Conservation (phyloP, 2,888 invertebrate species). For the Ormia ochracea region DNA sequence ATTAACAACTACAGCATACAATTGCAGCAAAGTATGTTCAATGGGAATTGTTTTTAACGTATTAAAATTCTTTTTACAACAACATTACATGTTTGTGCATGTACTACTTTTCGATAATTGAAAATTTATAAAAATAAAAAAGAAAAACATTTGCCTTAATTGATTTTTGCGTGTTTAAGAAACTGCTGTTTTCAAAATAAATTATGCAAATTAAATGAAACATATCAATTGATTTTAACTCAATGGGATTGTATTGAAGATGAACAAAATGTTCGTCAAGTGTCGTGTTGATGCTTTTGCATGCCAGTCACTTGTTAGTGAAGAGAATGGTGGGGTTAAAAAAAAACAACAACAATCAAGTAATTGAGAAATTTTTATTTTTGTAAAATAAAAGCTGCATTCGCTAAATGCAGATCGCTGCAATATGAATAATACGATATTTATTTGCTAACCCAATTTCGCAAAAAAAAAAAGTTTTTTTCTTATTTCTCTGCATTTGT, state of each 20-base stretch:
- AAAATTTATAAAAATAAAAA: slow-evolving; percentile 14
- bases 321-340: neutral
- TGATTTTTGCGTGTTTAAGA: slow-evolving; percentile 35
- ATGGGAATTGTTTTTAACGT: slow-evolving; percentile 21
- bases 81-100: neutral
- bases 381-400: slow-evolving; percentile 16
- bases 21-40: neutral
- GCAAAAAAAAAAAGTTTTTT: neutral
- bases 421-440: neutral
- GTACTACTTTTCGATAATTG: neutral
- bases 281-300: slow-evolving; percentile 8
- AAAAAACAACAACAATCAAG: neutral
- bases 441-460: slow-evolving; percentile 36
- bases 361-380: slow-evolving; percentile 10
- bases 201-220: slow-evolving; percentile 50
- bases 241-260: slow-evolving; percentile 24
- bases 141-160: neutral
- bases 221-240: slow-evolving; percentile 46
- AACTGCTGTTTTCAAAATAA: slow-evolving; percentile 31
- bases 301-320: neutral
- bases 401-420: neutral
- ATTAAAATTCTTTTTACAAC: neutral
- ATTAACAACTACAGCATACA: neutral
- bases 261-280: slow-evolving; percentile 39
- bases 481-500: neutral